Percentiles rank a stretch among this genome's conserved stretches.
Evolutionary conservation across 2,888 invertebrate genomes (phyloP).

Genomic region (Athalia rosae): DNA sequence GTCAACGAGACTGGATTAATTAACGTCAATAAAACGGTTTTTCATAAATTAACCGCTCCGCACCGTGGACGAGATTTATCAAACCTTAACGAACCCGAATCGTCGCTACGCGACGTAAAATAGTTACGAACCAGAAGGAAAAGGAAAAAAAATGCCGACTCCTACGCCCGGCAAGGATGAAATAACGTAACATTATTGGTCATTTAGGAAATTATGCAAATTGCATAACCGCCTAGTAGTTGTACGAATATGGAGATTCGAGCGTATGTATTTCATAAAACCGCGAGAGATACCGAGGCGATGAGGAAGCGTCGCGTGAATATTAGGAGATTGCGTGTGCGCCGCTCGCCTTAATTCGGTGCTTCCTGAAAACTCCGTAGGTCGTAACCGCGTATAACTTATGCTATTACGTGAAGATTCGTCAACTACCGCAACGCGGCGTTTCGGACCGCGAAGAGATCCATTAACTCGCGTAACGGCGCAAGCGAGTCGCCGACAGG

Average conservation of each 20-base stretch:
- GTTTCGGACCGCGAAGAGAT: no score
- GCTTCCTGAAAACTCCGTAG: neutral
- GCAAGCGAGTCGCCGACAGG: no score
- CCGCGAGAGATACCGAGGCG: neutral
- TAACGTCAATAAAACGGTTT: slow-evolving; percentile 36
- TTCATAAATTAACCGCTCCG: slow-evolving; percentile 37
- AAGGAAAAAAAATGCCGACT: neutral
- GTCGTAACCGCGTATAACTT: no score
- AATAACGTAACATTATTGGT: neutral
- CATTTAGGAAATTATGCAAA: neutral
- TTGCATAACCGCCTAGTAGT: neutral
- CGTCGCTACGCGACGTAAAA: neutral
- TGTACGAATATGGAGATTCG: neutral
- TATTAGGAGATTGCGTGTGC: neutral
- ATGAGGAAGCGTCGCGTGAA: neutral
- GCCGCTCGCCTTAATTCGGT: neutral
- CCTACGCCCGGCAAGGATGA: slow-evolving; percentile 9
- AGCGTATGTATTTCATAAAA: neutral
- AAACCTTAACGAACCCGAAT: slow-evolving; percentile 9
- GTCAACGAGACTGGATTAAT: slow-evolving; percentile 32
- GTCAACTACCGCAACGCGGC: no score
- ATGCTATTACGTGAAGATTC: no score
- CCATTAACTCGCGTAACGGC: no score
- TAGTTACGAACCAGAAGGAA: no score
- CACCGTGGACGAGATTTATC: slow-evolving; percentile 2